These are phyloP conservation scores for Nerophis ophidion DNA, from an alignment of 2,113 vertebrate species.

Conservation along the genomic window DNA sequence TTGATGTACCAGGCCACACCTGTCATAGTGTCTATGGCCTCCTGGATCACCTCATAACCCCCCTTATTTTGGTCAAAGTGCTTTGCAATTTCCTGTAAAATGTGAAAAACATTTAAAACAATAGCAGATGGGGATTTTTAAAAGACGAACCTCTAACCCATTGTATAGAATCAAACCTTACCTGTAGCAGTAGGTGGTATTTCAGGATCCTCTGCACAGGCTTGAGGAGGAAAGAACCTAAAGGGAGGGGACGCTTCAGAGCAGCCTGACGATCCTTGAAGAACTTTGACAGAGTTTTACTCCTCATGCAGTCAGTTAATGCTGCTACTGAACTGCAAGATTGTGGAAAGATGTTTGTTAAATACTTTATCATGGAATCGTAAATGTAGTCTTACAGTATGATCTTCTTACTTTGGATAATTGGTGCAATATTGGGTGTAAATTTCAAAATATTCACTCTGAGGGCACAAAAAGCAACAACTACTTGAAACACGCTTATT, in stretches of 20 bases:
- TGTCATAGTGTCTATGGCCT: slow-evolving; percentile 96
- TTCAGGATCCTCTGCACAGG: slow-evolving; percentile 97
- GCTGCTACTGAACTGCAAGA: slow-evolving; percentile 82
- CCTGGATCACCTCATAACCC: slow-evolving; percentile 86
- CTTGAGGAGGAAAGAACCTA: slow-evolving; percentile 93
- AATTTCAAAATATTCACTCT: slow-evolving; percentile 95
- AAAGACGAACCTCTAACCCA: no score
- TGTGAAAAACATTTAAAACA: not conserved
- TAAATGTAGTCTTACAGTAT: not conserved
- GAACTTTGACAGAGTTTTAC: slow-evolving; percentile 86
- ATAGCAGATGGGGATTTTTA: no score
- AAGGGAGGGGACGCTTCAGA: slow-evolving; percentile 81
- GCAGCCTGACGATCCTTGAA: slow-evolving; percentile 86
- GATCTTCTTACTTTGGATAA: slow-evolving; percentile 89
- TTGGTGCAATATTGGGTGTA: slow-evolving; percentile 98
- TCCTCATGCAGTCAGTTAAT: slow-evolving; percentile 89
- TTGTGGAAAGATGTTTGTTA: not conserved
- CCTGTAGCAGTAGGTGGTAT: slow-evolving; percentile 95
- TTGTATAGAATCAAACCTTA: slow-evolving; percentile 33
- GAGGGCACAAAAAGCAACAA: slow-evolving; percentile 16
- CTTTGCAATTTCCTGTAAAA: slow-evolving; percentile 85
- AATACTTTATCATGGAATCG: not conserved
- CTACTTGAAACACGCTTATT: not conserved
- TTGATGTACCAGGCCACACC: slow-evolving; percentile 98
- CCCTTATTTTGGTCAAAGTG: slow-evolving; percentile 83